Percentiles rank a stretch among this genome's conserved stretches.
Conservation (phyloP, 2,113 vertebrate genomes). For the Triplophysa siluroides region DNA sequence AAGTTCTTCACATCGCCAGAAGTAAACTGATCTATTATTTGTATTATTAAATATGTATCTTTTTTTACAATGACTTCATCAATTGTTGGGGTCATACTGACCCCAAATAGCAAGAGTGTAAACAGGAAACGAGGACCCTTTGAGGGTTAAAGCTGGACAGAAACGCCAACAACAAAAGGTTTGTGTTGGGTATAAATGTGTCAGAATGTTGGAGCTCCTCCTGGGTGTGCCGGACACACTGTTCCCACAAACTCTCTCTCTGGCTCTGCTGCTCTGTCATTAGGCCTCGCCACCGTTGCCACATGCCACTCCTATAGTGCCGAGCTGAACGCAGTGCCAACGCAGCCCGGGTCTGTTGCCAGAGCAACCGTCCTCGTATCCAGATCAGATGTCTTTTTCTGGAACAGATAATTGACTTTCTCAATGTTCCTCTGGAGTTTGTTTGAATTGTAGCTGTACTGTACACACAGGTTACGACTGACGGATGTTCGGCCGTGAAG, state of each 20-base stretch:
- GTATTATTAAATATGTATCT: no score
- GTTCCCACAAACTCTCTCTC: conserved; percentile 39
- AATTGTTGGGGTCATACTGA: no score
- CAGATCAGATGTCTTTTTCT: conserved; percentile 12
- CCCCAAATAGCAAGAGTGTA: no score
- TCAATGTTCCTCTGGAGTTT: conserved; percentile 4
- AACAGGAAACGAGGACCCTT: no score
- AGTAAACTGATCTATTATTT: no score
- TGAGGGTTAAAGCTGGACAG: no score
- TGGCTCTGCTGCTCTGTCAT: conserved; percentile 47
- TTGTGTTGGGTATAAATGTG: conserved; percentile 43
- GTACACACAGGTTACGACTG: neutral
- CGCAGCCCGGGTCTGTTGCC: conserved; percentile 8
- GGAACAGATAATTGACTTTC: conserved; percentile 30
- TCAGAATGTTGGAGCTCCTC: conserved; percentile 45
- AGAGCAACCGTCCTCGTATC: conserved; percentile 13
- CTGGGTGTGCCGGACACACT: conserved; percentile 45
- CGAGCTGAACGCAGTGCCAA: conserved; percentile 13
- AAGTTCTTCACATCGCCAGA: no score
- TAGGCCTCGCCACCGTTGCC: conserved; percentile 47
- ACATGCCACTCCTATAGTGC: conserved; percentile 30
- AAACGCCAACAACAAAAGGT: conserved; percentile 19
- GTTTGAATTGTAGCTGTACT: conserved; percentile 3
- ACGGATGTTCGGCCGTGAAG: neutral
- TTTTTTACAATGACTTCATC: no score